Evolutionary conservation across 2,113 vertebrate genomes (phyloP).

Genomic region (Callaeas wilsoni): DNA sequence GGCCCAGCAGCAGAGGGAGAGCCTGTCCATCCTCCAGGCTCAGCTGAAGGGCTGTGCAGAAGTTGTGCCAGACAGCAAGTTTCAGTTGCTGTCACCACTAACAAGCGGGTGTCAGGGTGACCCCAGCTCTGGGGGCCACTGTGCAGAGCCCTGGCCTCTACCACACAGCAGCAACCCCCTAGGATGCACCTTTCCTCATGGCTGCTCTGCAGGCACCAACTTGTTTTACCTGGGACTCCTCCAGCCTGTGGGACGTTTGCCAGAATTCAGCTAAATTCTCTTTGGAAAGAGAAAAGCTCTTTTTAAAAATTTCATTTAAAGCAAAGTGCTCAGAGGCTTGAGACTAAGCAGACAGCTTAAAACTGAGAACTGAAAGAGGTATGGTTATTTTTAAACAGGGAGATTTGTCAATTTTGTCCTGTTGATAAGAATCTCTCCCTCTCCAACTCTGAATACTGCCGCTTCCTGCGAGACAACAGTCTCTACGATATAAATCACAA

Average conservation of each 20-base stretch:
- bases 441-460: not conserved
- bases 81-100: not conserved
- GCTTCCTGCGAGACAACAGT: conserved; percentile 46
- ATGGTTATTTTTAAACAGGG: not conserved
- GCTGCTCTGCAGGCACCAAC: rapidly evolving
- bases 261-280: not conserved
- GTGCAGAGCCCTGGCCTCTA: not conserved
- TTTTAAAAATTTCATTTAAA: not conserved
- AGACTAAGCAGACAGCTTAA: not conserved
- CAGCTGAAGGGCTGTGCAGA: not conserved
- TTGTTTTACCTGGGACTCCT: not conserved
- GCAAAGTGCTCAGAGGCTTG: not conserved
- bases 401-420: conserved; percentile 3
- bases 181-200: not conserved
- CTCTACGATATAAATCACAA: conserved; percentile 36
- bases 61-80: not conserved
- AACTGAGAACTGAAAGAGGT: not conserved
- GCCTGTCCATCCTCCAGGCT: not conserved
- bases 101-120: not conserved
- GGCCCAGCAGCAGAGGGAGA: rapidly evolving
- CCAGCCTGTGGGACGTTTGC: not conserved
- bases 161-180: not conserved
- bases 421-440: conserved; percentile 25
- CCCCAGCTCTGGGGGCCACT: rapidly evolving
- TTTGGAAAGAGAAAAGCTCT: not conserved